Base-by-base conservation (phyloP, 1,140 invertebrate species). In the Brachionus paranguensis region DNA sequence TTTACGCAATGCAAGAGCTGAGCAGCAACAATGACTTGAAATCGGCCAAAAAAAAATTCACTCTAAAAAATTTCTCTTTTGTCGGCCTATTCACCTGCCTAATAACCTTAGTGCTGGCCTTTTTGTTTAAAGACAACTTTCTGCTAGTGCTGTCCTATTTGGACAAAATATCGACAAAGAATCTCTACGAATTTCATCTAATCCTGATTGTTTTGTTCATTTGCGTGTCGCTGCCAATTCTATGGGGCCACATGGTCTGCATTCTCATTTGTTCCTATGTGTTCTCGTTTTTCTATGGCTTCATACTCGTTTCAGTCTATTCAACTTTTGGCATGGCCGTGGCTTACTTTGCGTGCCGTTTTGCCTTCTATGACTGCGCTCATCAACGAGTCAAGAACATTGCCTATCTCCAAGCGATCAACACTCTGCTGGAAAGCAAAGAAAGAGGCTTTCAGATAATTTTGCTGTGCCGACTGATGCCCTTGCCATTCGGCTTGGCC, bases 211-310 rank as follows among this genome's bases (percentile, higher is more conserved):
- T 64, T 64, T 29, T 81, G 12, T 81, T 81, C 20, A 81, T 81
- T 43, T 24, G 78, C 43, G 53, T 68, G 3, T 81, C 78, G 12
- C 17, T 68, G 33, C 78, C 78, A 8, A 43, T 81, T 14, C 5
- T 81, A 64, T 81, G 78, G 78, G 78, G 78, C 24, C 60, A 81
- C 14, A 45, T 68, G 12, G n/a, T 81, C 6, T 81, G 78, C 41
- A 55, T 81, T 11, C 78, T 81, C 12, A 47, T 81, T 37, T 81
- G 50, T 5, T 81, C 78, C 2, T 81, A 64, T 81, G 33, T 81
- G 2, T 81, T 64, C 43, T 81, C 78, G 11, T 81, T 64, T 41
- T 29, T 81, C 12, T 33, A 33, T 3, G 78, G 78, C 12, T 81
- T 81, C 60, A 1, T 81, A 5, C 20, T 81, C n/a, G 64, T 68